These are phyloP conservation scores for Eledona agricola DNA, from an alignment of 2,888 invertebrate species.

Conservation along the genomic window DNA sequence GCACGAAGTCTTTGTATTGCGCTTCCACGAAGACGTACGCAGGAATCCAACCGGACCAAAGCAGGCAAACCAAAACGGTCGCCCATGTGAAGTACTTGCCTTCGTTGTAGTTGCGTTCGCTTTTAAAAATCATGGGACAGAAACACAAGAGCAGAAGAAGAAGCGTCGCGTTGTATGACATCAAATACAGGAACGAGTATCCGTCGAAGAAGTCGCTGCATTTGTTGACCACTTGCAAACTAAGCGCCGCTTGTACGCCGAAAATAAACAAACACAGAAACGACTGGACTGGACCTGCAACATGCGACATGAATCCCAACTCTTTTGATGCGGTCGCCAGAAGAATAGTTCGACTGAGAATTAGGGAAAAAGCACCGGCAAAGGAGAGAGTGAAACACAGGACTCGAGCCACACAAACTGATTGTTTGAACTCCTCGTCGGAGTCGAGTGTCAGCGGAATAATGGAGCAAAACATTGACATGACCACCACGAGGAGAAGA, in stretches of 20 bases:
- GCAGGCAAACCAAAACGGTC: slow-evolving; percentile 64
- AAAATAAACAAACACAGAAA: slow-evolving; percentile 72
- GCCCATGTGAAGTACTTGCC: slow-evolving; percentile 68
- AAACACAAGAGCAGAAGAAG: slow-evolving; percentile 67
- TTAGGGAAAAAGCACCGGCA: slow-evolving; percentile 70
- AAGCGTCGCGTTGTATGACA: slow-evolving; percentile 72
- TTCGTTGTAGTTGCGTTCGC: slow-evolving; percentile 75
- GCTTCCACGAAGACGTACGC: slow-evolving; percentile 65
- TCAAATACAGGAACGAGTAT: slow-evolving; percentile 63
- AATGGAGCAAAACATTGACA: slow-evolving; percentile 65
- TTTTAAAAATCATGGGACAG: slow-evolving; percentile 70
- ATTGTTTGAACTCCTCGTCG: slow-evolving; percentile 45
- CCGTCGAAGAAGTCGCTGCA: slow-evolving; percentile 64
- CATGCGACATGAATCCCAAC: slow-evolving; percentile 73
- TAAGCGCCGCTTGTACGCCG: slow-evolving; percentile 68
- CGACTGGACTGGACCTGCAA: slow-evolving; percentile 75
- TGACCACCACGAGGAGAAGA: slow-evolving; percentile 62
- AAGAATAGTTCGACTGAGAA: slow-evolving; percentile 72
- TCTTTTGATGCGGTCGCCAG: slow-evolving; percentile 73
- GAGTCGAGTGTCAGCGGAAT: slow-evolving; percentile 64
- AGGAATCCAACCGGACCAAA: slow-evolving; percentile 71
- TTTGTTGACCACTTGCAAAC: slow-evolving; percentile 62
- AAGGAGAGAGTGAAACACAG: slow-evolving; percentile 69
- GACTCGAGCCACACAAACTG: slow-evolving; percentile 67
- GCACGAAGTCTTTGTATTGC: slow-evolving; percentile 67